phyloP scores from a whole-genome alignment of 2,113 vertebrate species.

The Arothron firmamentum region DNA sequence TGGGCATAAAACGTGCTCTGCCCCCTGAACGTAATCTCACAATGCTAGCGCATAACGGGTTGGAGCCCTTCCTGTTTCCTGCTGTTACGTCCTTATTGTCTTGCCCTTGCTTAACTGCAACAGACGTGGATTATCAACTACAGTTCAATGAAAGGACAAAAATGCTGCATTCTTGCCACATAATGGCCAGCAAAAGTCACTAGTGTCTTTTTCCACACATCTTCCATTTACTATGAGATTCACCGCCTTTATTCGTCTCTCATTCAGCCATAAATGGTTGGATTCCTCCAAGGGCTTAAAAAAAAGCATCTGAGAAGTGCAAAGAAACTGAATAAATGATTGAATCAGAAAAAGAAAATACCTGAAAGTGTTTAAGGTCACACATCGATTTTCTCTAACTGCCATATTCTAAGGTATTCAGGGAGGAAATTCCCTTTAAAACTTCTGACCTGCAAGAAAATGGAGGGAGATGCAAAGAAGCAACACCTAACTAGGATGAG shows the following conservation, averaged over 20 bases:
- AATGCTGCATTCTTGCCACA: neutral
- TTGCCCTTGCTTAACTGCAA: neutral
- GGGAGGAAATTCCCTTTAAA: conserved; percentile 8
- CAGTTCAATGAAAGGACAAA: neutral
- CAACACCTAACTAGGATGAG: conserved; percentile 31
- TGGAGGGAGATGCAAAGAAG: conserved; percentile 14
- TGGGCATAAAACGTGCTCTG: no score
- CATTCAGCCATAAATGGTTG: neutral
- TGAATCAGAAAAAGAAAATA: neutral
- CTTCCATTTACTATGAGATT: neutral
- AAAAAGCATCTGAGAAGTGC: conserved; percentile 10
- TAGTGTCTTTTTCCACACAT: neutral
- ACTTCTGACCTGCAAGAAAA: neutral
- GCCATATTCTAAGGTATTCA: conserved; percentile 6
- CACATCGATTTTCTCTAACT: neutral
- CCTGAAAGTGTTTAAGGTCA: neutral
- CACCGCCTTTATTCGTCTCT: neutral
- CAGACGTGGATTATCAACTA: neutral
- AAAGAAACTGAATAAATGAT: neutral
- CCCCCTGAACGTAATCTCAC: no score
- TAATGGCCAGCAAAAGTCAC: neutral
- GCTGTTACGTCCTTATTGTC: neutral
- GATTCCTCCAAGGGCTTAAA: conserved; percentile 1
- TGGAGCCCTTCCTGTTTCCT: neutral
- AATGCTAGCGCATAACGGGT: no score